Percentiles rank a stretch among this genome's conserved stretches.
These are phyloP conservation scores for Drepanosiphum platanoidis DNA, from an alignment of 2,888 invertebrate genomes.

Conservation along the genomic window DNA sequence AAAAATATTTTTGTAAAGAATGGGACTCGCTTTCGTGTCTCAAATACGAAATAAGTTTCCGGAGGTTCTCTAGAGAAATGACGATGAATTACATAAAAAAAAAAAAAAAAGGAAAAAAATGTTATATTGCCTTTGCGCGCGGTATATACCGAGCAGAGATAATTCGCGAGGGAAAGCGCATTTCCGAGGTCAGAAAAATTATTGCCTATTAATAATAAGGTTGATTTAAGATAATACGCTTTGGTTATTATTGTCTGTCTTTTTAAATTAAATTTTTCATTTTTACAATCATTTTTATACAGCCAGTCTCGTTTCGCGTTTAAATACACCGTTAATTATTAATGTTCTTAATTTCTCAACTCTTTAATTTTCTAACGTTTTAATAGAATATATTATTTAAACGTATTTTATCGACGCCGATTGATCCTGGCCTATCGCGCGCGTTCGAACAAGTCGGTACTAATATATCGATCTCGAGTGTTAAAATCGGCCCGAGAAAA, in stretches of 20 bases:
- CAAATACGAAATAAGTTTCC: conserved; percentile 9
- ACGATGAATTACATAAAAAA: conserved; percentile 14
- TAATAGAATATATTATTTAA: too few relatives aligned
- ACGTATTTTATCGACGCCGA: too few relatives aligned
- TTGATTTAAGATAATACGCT: neutral
- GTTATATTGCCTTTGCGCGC: neutral
- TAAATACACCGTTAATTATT: too few relatives aligned
- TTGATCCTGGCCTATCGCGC: too few relatives aligned
- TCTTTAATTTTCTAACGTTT: too few relatives aligned
- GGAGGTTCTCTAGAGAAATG: conserved; percentile 15
- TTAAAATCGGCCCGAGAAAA: too few relatives aligned
- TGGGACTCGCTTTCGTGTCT: neutral
- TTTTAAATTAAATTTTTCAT: neutral
- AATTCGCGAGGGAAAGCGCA: neutral
- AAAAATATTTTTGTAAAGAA: neutral
- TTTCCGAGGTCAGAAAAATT: neutral
- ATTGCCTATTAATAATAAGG: conserved; percentile 1
- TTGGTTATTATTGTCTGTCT: neutral
- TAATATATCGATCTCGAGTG: too few relatives aligned
- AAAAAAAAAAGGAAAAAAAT: neutral
- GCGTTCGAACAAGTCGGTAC: too few relatives aligned
- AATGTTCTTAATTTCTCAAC: too few relatives aligned
- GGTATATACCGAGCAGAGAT: neutral
- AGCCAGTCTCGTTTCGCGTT: too few relatives aligned
- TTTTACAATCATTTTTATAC: neutral